phyloP scores from a whole-genome alignment of 2,797 vertebrate genomes.

The Coregonus sp. region DNA sequence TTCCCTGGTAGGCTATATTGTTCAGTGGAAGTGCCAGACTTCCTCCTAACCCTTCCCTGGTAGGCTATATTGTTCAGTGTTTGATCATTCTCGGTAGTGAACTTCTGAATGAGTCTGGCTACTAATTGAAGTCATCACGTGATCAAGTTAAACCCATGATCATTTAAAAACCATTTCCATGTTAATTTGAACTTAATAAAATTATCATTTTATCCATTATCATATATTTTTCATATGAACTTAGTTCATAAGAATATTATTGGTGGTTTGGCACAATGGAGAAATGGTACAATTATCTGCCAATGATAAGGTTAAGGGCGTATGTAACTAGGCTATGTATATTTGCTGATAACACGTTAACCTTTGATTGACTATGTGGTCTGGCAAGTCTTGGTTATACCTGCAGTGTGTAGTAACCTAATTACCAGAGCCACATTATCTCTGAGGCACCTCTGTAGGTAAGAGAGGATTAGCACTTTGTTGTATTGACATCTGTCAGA shows the following conservation, averaged over 20 bases:
- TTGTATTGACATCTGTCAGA: not conserved
- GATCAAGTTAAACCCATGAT: no score
- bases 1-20: no score
- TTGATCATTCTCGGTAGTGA: not conserved
- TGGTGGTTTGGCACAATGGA: not conserved
- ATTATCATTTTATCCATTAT: not conserved
- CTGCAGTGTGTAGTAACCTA: not conserved
- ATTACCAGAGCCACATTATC: not conserved
- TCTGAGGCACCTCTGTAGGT: not conserved
- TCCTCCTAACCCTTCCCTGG: not conserved
- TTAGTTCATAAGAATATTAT: not conserved
- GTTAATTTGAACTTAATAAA: no score
- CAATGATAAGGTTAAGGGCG: not conserved
- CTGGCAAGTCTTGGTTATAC: conserved; percentile 9
- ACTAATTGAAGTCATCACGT: no score
- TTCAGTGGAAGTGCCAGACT: no score
- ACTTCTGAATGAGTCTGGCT: not conserved
- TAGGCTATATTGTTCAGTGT: not conserved
- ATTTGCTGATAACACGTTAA: conserved; percentile 25
- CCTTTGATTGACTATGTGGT: conserved; percentile 36
- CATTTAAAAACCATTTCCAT: no score
- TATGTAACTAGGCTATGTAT: not conserved
- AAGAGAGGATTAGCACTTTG: not conserved
- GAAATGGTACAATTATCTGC: conserved; percentile 8
- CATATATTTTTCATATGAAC: not conserved